Evolutionary conservation across 2,888 invertebrate genomes (phyloP), one percentile per base, ranked within the genome.

Genomic region (Neoascia interrupta): DNA sequence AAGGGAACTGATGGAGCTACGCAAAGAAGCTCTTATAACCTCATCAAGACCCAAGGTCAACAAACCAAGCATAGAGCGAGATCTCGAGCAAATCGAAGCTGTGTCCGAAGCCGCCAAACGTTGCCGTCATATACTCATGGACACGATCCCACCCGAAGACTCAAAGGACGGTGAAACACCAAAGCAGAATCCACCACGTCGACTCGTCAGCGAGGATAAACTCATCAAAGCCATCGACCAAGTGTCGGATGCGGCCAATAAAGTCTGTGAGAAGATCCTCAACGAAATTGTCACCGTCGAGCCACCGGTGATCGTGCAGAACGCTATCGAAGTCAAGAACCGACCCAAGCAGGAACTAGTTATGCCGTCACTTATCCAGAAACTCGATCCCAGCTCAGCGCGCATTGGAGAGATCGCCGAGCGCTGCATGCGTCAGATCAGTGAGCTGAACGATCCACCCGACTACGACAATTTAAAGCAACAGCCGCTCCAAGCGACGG

Each of bases 1-100:
- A n/a, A 91, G 92, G 81, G 93, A 94, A 79, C 88, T 94, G 84
- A 90, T 91, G 39, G 92, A 92, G 85, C 84, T 92, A 2, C 84
- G 89, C 34, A 87, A 86, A 58, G 89, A 87, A 74, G 87, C 87
- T 0, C 51, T 86, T 3, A 85, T 86, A 0, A 86, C 85, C 1
- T 82, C 85, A 0, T 84, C 86, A 0, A 81, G 85, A 0, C 85
- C 86, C 2, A 86, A 85, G 19, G 10, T 83, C 0, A 84, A 83
- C 49, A 79, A 79, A 26, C 58, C 70, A 0, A 87, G 11, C 84
- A 87, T 87, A 6, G 87, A 86, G 15, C 72, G 85, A 34, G 87
- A 87, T 16, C 70, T 88, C 69, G 84, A 85, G n/a, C 88, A 90
- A 58, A 89, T 90, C 21, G 89, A 90, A 73, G 87, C 88, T 0